Evolutionary conservation across 2,113 vertebrate species (phyloP), one percentile per base, ranked within the genome.

Genomic region (Gorsachius goisagi): DNA sequence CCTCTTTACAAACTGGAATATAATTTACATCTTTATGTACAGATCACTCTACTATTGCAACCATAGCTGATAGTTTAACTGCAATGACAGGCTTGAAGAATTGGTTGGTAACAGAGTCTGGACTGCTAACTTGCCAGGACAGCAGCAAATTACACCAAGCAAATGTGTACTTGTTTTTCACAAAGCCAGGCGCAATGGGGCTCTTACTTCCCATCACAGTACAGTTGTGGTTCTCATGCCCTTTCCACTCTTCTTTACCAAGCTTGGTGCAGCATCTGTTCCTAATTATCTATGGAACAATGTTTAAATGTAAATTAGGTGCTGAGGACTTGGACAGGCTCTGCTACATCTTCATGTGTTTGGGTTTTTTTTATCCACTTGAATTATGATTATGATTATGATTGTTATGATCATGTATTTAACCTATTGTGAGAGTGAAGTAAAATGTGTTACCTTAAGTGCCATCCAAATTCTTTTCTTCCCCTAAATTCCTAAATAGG

Each of bases 281-380:
- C 16, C 18, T 75, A 9, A 20, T 45, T 47, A 52, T 7, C 7
- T 64, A 69, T 11, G 5, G 20, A 69, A 47, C 58, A 71, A 15
- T 20, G 24, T 47, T 52, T 12, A 85, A 74, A 33, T 41, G 58
- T 27, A 45, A 85, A 71, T 20, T 45, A 76, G 6, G 7, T 2
- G 1, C 33, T 39, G n/a, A 85, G 15, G 32, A 56, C 32, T 62
- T 37, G 24, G 47, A 75, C 4, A 55, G 32, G 45, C 6, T 63
- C 16, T 63, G 20, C 30, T 71, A 59, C 17, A 55, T 1, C 3
- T 58, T n/a, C 35, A 7, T 18, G 9, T 55, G 28, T n/a, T 5
- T 5, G 1, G 0, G 0, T 15, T 53, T 89, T 73, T 53, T 89
- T 73, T 22, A n/a, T 30, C 16, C 68, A 9, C 37, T 39, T 6